A percentile compares a stretch with the other conserved stretches of the same genome.
Evolutionary conservation across 2,888 invertebrate genomes (phyloP).

Genomic region (Encarsia formosa): DNA sequence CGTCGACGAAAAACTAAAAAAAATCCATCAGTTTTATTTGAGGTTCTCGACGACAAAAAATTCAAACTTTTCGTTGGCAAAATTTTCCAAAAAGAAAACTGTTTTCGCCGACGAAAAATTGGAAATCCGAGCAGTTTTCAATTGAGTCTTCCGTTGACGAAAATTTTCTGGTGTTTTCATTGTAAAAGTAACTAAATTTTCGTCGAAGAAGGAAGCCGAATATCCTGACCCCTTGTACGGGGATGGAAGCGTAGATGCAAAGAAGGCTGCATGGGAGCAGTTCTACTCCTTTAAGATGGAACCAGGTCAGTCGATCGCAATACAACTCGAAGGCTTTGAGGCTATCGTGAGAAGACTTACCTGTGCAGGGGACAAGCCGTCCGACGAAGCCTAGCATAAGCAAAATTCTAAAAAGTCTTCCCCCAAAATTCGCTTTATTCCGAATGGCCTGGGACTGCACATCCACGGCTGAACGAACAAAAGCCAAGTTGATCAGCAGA

Average conservation of each 20-base stretch:
- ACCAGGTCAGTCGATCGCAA: constrained; percentile 11
- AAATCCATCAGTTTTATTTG: too few species aligned
- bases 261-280: constrained; percentile 20
- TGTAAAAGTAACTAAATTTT: too few species aligned
- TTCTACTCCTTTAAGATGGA: constrained; percentile 23
- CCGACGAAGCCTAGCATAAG: constrained; percentile 7
- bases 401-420: constrained; percentile 15
- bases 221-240: too few species aligned
- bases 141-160: too few species aligned
- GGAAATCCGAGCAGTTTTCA: too few species aligned
- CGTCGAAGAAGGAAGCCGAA: too few species aligned
- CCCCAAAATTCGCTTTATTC: constrained; percentile 10
- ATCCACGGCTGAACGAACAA: constrained; percentile 6
- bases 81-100: too few species aligned
- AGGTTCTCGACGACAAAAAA: too few species aligned
- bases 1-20: too few species aligned
- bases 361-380: constrained; percentile 7
- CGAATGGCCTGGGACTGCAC: constrained; percentile 22
- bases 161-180: too few species aligned
- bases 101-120: too few species aligned
- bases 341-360: constrained; percentile 12
- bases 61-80: too few species aligned
- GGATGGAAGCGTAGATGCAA: constrained; percentile 20
- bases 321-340: constrained; percentile 20
- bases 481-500: constrained; percentile 11